Evolutionary conservation across 2,888 invertebrate species (phyloP), one percentile per base, ranked within the genome.

Genomic region (Drosophila limbata): DNA sequence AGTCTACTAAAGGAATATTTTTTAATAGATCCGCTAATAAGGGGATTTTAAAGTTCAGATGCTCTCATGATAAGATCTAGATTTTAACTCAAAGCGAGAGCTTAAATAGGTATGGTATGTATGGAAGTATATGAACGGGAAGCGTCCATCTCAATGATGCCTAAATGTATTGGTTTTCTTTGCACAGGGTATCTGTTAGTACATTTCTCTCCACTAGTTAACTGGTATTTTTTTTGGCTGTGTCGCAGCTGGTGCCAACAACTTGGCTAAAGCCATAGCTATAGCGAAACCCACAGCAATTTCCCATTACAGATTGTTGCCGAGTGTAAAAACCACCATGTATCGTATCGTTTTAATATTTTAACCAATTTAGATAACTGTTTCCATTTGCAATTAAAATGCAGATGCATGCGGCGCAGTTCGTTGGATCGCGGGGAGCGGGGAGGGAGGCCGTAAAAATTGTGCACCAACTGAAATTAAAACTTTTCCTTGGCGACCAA

Each of bases 381-480:
- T 81, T 90, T 90, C 90, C 90, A 90, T 90, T 89, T 87, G 89
- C 90, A 90, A 91, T 90, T 88, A 90, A 90, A 90, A 84, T 84
- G 85, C 81, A 88, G 83, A 79, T 80, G 87, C 84, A 72, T 48
- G 57, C 69, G 51, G 53, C 35, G 51, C 13, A 50, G 55, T 19
- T 35, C 17, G 28, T 15, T 8, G 37, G 19, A 47, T 13, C 17
- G 2, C 11, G 35, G 1, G 13, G 6, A 10, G 9, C 45, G 40
- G 45, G 4, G 11, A 17, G n/a, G 25, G 21, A 25, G 37, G 57
- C 35, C 25, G 57, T 80, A 76, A 77, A 77, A 81, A 72, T 73
- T 77, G 66, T 68, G 81, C 70, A 73, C 52, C 66, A 88, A 83
- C 88, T 77, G 82, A 89, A 89, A 86, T 89, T 84, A 88, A 89